Percentiles rank a stretch among this genome's conserved stretches.
Evolutionary conservation across 2,797 vertebrate species (phyloP).

Genomic region (Tachyglossus aculeatus): DNA sequence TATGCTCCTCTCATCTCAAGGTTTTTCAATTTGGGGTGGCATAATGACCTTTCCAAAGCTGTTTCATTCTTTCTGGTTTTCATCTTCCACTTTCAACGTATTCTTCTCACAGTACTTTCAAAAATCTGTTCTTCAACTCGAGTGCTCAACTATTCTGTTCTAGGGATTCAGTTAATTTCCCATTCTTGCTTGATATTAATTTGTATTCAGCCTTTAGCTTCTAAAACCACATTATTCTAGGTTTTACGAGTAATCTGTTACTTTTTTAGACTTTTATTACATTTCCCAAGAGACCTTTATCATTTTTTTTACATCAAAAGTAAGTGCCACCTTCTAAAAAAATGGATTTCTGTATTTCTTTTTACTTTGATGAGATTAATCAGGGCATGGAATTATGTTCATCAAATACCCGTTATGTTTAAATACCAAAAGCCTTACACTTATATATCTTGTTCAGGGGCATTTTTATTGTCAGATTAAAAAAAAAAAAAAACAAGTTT

Average conservation of each 20-base stretch:
- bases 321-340: neutral
- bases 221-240: neutral
- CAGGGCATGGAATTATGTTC: neutral
- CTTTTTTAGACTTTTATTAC: constrained; percentile 6
- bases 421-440: no score
- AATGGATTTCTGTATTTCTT: neutral
- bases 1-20: neutral
- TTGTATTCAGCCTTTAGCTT: neutral
- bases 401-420: neutral
- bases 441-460: no score
- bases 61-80: neutral
- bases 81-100: no score
- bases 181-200: constrained; percentile 2
- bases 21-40: neutral
- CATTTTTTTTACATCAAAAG: constrained; percentile 3
- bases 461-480: no score
- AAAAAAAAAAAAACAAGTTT: no score
- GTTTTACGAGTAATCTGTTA: neutral
- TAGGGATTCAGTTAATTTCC: neutral
- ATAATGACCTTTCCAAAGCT: neutral
- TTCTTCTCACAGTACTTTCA: neutral
- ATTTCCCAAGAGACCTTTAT: neutral
- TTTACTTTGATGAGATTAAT: neutral
- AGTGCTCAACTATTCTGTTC: neutral
- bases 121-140: neutral